Evolutionary conservation across 2,113 vertebrate species (phyloP), one percentile per base, ranked within the genome.

Genomic region (Tetrao urogallus): DNA sequence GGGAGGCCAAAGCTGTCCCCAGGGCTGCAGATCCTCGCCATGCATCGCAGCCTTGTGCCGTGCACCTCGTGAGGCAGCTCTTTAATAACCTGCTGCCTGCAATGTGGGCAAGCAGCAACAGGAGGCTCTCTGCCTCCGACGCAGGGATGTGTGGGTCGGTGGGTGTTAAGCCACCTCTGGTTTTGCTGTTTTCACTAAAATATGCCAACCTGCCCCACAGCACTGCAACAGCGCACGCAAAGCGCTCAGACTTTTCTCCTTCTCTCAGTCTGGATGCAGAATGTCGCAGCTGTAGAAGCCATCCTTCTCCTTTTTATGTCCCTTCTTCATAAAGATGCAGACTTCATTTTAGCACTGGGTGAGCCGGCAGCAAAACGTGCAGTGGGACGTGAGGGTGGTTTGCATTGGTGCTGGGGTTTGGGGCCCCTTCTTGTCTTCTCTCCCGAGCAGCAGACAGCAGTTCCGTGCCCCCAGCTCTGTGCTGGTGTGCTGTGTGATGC

Each of bases 301-400:
- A 5, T 5, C 21, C 42, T 3, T 87, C 85, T 42, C 6, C 13
- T 17, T 61, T 42, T 7, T 7, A 45, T 69, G 78, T 52, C 50
- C 56, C 32, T n/a, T 12, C 67, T 48, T 54, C 15, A 42, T 11
- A 25, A 36, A 42, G 54, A n/a, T 8, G 9, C 22, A 60, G 43
- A 12, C 22, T n/a, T 48, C 52, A 0, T 24, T 15, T 48, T 18
- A 11, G 47, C 4, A 0, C 48, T 42, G 0, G 7, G 13, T 0
- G 3, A 40, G 47, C 19, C 1, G 28, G 50, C 30, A n/a, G 24
- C 40, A 54, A 28, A 27, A 6, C 11, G 0, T 5, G 48, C 66
- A 7, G 38, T 17, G 73, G 71, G 82, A 54, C 16, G 16, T 3
- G 50, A 19, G 52, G 57, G 52, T 42, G 50, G 4, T 57, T n/a